Conservation (phyloP, 2,888 invertebrate genomes). For the Dorcus parallelipipedus region DNA sequence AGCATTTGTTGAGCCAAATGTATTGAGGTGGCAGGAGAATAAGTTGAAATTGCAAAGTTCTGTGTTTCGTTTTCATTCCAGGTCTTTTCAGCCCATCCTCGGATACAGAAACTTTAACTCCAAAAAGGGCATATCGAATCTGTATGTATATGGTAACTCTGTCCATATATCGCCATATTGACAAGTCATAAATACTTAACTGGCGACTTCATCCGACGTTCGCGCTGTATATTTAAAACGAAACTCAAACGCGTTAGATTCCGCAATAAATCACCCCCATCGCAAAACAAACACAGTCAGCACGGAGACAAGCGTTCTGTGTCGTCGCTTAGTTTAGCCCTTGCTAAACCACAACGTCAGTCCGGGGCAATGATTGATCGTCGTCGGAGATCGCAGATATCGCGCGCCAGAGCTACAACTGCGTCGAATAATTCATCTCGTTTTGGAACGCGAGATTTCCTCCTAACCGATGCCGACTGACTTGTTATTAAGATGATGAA, state of each 20-base stretch:
- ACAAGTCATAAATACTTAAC: too few species aligned
- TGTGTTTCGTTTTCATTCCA: too few species aligned
- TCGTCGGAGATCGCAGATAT: slow-evolving; percentile 26
- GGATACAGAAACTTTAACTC: too few species aligned
- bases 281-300: slow-evolving; percentile 23
- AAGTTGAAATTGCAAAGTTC: too few species aligned
- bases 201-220: too few species aligned
- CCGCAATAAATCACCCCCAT: slow-evolving; percentile 18
- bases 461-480: neutral
- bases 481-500: too few species aligned
- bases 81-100: too few species aligned
- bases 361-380: slow-evolving; percentile 29
- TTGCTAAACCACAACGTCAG: slow-evolving; percentile 28
- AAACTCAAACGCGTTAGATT: neutral
- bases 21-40: too few species aligned
- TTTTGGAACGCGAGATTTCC: slow-evolving; percentile 6
- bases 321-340: slow-evolving; percentile 29
- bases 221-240: neutral
- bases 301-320: slow-evolving; percentile 25
- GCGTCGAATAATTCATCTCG: slow-evolving; percentile 18
- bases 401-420: slow-evolving; percentile 21
- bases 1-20: too few species aligned
- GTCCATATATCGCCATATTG: too few species aligned
- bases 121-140: too few species aligned
- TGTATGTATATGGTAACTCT: too few species aligned